Conservation (phyloP, 2,797 vertebrate species). For the Mareca strepera region DNA sequence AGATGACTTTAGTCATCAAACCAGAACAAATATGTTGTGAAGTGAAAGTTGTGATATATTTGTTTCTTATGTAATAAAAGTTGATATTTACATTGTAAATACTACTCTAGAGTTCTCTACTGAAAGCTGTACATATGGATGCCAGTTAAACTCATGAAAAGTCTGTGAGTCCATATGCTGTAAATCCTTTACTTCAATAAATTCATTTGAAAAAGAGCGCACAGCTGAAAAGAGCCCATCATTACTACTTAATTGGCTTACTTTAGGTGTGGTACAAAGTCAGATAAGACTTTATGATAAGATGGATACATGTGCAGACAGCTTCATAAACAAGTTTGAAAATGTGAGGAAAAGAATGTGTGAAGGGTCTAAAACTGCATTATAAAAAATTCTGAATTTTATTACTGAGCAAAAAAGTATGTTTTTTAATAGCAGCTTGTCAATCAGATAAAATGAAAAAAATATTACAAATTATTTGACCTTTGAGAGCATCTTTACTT, state of each 20-base stretch:
- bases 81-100: slow-evolving; percentile 92
- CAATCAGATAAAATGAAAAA: not conserved
- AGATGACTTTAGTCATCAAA: slow-evolving; percentile 83
- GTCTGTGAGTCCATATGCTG: slow-evolving; percentile 80
- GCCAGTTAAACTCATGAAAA: slow-evolving; percentile 75
- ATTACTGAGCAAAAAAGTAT: not conserved
- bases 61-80: slow-evolving; percentile 84
- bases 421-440: not conserved
- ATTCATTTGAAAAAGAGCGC: slow-evolving; percentile 79
- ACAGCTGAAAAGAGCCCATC: slow-evolving; percentile 52
- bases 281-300: not conserved
- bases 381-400: not conserved
- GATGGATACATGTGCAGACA: not conserved
- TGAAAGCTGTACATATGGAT: slow-evolving; percentile 79
- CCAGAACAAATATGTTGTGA: slow-evolving; percentile 83
- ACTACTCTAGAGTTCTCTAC: slow-evolving; percentile 80
- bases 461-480: not conserved
- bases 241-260: slow-evolving; percentile 35
- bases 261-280: slow-evolving; percentile 1
- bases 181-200: slow-evolving; percentile 84
- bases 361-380: not conserved
- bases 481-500: not conserved
- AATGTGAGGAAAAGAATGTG: not conserved
- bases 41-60: slow-evolving; percentile 84
- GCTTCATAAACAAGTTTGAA: not conserved